Base-by-base conservation (phyloP, 2,888 invertebrate species). In the Agrypnus murinus region DNA sequence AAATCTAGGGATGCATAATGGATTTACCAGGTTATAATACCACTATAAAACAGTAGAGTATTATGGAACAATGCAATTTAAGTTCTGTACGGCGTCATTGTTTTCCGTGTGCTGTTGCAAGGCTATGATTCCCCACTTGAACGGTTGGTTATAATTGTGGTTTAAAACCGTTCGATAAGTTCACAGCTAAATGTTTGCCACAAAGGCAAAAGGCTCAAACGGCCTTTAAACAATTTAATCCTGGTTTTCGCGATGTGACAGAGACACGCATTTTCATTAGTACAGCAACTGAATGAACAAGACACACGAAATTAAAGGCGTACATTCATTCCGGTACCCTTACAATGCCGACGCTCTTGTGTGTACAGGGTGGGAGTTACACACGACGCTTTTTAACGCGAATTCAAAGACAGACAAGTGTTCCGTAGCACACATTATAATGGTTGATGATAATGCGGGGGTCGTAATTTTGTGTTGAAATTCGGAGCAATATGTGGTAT, bases 51-150 rank as follows among this genome's bases (percentile, higher is more conserved):
- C 59, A 59, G 50, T 31, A 53, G 64, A 68, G 68, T 60, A 67
- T 71, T 71, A 71, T 38, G 17, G 63, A 68, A 72, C 71, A 72
- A 72, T 72, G 71, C 68, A 65, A 68, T 72, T 72, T 63, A 68
- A 66, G 67, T 71, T 68, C 67, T 60, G 32, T 60, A 57, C 34
- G 50, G 46, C 32, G 55, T 72, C 68, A 72, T 72, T 72, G 68
- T 72, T 62, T 58, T 66, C 38, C 25, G 32, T 53, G 59, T 68
- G 25, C 68, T 59, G 53, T 68, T 72, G 55, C 64, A 68, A 71
- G 25, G 67, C 66, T 53, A 67, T 68, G 55, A 40, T 67, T 60
- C 58, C 68, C 40, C 59, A 67, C 59, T 72, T 48, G 34, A 66
- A 68, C 63, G 50, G 68, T 50, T 53, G 64, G 68, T 60, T 70